Conservation (phyloP, 2,113 vertebrate genomes). For the Heteronetta atricapilla region DNA sequence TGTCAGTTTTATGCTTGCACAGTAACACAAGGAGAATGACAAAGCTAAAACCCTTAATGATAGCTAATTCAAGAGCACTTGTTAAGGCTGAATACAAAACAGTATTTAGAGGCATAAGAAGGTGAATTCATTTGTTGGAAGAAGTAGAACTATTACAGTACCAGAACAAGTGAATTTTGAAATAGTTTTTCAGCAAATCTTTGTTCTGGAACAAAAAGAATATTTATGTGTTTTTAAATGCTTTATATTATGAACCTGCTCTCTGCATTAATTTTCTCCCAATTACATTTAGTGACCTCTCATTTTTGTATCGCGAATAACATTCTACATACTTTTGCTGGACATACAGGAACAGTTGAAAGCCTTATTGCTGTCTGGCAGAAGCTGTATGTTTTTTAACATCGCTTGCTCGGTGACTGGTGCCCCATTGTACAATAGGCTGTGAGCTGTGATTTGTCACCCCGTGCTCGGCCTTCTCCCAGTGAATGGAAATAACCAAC, state of each 20-base stretch:
- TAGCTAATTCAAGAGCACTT: background rate
- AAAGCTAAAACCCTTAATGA: background rate
- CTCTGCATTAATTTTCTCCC: background rate
- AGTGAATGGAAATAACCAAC: background rate
- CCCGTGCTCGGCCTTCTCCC: background rate
- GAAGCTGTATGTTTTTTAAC: background rate
- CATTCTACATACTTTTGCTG: background rate
- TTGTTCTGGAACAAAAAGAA: background rate
- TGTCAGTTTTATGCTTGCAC: background rate
- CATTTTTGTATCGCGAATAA: background rate
- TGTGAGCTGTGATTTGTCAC: background rate
- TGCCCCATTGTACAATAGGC: background rate
- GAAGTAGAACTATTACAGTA: background rate
- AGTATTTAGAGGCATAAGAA: background rate
- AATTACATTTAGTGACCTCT: background rate
- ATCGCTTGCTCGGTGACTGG: rapidly evolving
- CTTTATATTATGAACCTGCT: background rate
- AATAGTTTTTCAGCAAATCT: background rate
- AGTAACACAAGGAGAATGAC: background rate
- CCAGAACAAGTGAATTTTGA: background rate
- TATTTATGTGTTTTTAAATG: background rate
- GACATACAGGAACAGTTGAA: background rate
- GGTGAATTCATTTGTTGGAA: background rate
- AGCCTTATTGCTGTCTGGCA: background rate
- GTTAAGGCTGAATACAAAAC: background rate